Percentiles rank a stretch among this genome's conserved stretches.
These are phyloP conservation scores for Rhinoderma darwinii DNA, from an alignment of 2,113 vertebrate genomes.

Conservation along the genomic window DNA sequence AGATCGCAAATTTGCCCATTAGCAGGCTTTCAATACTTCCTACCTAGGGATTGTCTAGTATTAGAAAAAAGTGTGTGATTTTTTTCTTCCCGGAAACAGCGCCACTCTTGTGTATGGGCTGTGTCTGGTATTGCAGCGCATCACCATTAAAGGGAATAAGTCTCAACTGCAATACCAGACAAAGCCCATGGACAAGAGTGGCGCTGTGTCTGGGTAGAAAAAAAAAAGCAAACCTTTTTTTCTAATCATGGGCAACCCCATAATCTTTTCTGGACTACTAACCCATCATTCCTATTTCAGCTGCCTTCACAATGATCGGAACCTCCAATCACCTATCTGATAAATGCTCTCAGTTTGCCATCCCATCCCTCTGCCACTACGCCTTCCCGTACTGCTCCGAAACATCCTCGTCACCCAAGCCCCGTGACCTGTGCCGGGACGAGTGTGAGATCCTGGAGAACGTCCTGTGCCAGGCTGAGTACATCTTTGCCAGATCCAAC, in stretches of 20 bases:
- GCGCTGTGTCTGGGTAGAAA: too few relatives aligned
- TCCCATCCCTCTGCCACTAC: constrained; percentile 96
- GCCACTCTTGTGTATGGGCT: background rate
- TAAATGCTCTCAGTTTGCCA: constrained; percentile 96
- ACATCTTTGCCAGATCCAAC: constrained; percentile 97
- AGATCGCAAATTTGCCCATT: too few relatives aligned
- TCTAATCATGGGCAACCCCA: too few relatives aligned
- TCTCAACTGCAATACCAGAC: too few relatives aligned
- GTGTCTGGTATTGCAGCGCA: background rate
- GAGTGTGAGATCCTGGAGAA: constrained; percentile 98
- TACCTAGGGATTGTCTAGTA: too few relatives aligned
- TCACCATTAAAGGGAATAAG: too few relatives aligned
- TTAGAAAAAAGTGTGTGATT: too few relatives aligned
- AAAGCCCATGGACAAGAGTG: too few relatives aligned
- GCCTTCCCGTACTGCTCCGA: constrained; percentile 96
- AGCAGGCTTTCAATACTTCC: too few relatives aligned
- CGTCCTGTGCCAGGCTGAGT: constrained; percentile 95
- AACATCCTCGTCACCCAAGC: constrained; percentile 83
- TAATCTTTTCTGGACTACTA: background rate
- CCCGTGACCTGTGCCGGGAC: constrained; percentile 92
- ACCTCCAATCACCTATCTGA: constrained; percentile 97
- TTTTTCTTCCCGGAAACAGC: too few relatives aligned
- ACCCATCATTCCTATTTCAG: constrained; percentile 70
- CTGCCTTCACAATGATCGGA: constrained; percentile 99
- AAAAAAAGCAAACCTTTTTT: too few relatives aligned